Base-by-base conservation (phyloP, 1,140 invertebrate genomes). In the Brachionus koreanus region DNA sequence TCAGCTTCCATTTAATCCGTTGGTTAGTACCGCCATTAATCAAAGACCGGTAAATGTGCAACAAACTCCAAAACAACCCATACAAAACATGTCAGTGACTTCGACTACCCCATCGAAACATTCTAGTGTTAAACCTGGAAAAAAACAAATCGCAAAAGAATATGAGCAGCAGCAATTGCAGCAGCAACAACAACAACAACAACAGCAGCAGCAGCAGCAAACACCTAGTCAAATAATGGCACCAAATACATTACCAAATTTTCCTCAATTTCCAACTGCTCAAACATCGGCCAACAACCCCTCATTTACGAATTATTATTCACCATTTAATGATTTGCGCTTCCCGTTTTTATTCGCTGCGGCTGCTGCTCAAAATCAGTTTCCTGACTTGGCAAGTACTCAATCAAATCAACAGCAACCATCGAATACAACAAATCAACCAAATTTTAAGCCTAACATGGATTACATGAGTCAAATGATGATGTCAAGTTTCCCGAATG, bases 381-480 rank as follows among this genome's bases (percentile, higher is more conserved):
- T 35, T 29, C 76, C 42, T 4, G 61, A 65, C 9, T 69, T 46
- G 16, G 3, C 79, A 10, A 67, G 6, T 7, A 39, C 10, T 69
- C 65, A 69, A 39, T 39, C 39, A 33, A 43, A 29, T 29, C 37
- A 29, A 19, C 29, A 16, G 61, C 49, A 37, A 61, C n/a, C 49
- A 12, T 49, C 39, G 61, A 42, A 61, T 42, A 3, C 37, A n/a
- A 23, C 16, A 43, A 74, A 23, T 74, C 67, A 72, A 16, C 5
- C 67, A 13, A 74, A 74, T 13, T 46, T 46, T 25, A 46, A 46
- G 5, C 75, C 75, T 5, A 65, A 43, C 35, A 29, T 79, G n/a
- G 76, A 79, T 6, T 79, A 61, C 25, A 79, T 79, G 76, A 79
- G 57, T 43, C 76, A 79, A 33, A 79, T 79, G 76, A 79, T 79